Evolutionary conservation across 2,888 invertebrate species (phyloP), one percentile per base, ranked within the genome.

Genomic region (Parasteatoda lunata): DNA sequence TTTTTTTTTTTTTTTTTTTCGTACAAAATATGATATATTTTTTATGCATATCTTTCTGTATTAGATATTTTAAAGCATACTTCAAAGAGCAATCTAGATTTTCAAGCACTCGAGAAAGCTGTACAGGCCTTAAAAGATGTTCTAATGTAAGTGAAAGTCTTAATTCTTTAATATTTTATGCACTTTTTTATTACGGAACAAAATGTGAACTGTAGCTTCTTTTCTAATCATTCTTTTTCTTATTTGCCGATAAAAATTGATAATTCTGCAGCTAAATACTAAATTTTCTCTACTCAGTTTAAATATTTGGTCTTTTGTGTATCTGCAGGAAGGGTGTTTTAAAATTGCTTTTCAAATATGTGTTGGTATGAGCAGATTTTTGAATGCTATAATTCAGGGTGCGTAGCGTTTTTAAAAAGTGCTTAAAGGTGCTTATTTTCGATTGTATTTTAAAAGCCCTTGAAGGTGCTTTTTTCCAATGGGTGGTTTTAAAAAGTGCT

Each of bases 61-160:
- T 30, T 92, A 96, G 98, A 98, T 93, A 96, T 99, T 91, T 93
- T 97, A 91, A 98, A 98, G 92, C 96, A 97, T 92, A 98, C 99
- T 65, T 94, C 94, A 91, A 96, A 96, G 92, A 95, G 93, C 91
- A 97, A 97, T 93, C 94, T 96, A n/a, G 98, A 98, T 93, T 95
- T 96, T 93, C 93, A 93, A 85, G 95, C 96, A 90, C 93, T 98
- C 90, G 96, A 96, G 91, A 94, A 96, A 91, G 97, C 98, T 81
- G 93, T 98, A 90, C 96, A 95, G 90, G 95, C 96, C 89, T 95
- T 98, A 91, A 96, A 97, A 91, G 96, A 97, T 93, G 97, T 98
- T 68, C 97, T 97, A 95, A 96, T 96, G 90, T 92, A 90, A 91
- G 91, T 91, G 52, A 3, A 6, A n/a, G 5, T 82, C n/a, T 49